Evolutionary conservation across 2,797 vertebrate species (phyloP), one percentile per base, ranked within the genome.

Genomic region (Rhadinocentrus ornatus): DNA sequence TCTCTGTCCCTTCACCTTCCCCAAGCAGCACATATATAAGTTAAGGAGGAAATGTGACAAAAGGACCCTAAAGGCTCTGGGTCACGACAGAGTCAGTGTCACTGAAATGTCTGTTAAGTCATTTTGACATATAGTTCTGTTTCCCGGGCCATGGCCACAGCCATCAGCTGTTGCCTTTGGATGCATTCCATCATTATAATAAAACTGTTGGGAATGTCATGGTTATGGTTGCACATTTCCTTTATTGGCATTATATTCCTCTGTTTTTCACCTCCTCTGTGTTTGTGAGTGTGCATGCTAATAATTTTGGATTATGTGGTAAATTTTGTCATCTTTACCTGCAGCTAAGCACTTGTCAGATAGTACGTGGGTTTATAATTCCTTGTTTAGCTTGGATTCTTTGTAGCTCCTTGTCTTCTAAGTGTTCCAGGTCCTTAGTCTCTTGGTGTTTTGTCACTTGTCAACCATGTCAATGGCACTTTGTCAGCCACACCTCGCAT

Each of bases 391-490:
- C 53, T 44, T 57, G 13, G 39, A 46, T 44, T 66, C 13, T 46
- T 31, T 44, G 37, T 32, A 46, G 24, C n/a, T 34, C 24, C 48
- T 15, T 15, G 20, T 60, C 35, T 60, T 13, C 37, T 3, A 18
- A 44, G 57, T 60, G 31, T 18, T 39, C 8, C 24, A 18, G 12
- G 57, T 52, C 34, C 34, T 27, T 60, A 16, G 32, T 52, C 31
- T 52, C 24, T 16, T 31, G 11, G 20, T 35, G 41, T 35, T 34
- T 58, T 50, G 39, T 58, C 55, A 68, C 31, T 31, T 68, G 55
- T 58, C 66, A 59, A 18, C 31, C 55, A 13, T 35, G 31, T 44
- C 44, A 50, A 56, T 56, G 37, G 56, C 56, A 68, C 22, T 20
- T 58, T 4, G 52, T 37, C 52, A 44, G 20, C 18, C 35, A 1